Conservation (phyloP, 2,797 vertebrate species). For the Enteromius trimaculatus region DNA sequence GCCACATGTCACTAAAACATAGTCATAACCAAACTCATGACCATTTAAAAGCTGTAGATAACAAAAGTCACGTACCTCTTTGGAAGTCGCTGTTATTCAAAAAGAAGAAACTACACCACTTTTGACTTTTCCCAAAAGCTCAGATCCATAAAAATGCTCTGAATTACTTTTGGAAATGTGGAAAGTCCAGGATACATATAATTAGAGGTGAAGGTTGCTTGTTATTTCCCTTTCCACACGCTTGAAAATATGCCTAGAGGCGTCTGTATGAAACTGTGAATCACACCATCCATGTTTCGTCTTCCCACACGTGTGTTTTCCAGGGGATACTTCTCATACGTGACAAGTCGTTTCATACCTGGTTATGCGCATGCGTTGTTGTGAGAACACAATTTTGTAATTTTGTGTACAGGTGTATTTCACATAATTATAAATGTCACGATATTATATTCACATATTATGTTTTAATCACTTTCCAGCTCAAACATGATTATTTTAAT, state of each 20-base stretch:
- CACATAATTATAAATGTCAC: not conserved
- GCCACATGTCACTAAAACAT: not conserved
- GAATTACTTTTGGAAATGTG: conserved; percentile 10
- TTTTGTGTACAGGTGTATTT: not conserved
- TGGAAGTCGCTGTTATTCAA: not conserved
- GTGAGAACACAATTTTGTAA: not conserved
- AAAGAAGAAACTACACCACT: not conserved
- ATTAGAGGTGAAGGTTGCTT: not conserved
- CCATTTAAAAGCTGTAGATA: not conserved
- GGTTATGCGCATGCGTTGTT: conserved; percentile 51
- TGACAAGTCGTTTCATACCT: conserved; percentile 15
- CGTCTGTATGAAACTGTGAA: conserved; percentile 45
- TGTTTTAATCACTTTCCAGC: not conserved
- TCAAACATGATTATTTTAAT: not conserved
- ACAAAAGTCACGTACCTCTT: conserved; percentile 19
- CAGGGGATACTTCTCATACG: conserved; percentile 15
- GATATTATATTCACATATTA: not conserved
- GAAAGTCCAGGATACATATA: not conserved
- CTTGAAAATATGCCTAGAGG: conserved; percentile 7
- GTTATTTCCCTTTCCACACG: conserved; percentile 32
- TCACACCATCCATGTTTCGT: conserved; percentile 56
- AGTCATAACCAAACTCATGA: not conserved
- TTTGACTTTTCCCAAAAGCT: conserved; percentile 8
- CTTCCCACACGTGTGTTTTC: conserved; percentile 50
- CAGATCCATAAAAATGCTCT: conserved; percentile 40